phyloP scores from a whole-genome alignment of 1,140 invertebrate genomes.

The Belonocnema kinseyi region DNA sequence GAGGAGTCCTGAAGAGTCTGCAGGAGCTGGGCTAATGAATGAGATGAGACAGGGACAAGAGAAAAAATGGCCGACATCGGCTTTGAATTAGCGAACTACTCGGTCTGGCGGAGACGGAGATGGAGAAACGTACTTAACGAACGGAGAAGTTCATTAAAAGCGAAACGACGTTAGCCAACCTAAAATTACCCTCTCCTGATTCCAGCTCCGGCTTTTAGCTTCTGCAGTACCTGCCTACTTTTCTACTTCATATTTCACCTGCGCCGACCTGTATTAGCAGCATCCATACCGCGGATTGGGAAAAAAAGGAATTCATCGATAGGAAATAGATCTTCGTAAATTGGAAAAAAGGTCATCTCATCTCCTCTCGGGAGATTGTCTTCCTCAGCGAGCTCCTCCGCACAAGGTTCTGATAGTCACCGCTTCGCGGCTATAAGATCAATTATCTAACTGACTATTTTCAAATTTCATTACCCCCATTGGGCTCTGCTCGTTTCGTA shows the following conservation, averaged over 20 bases:
- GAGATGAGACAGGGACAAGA: constrained; percentile 22
- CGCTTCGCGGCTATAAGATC: constrained; percentile 65
- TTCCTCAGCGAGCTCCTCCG: constrained; percentile 55
- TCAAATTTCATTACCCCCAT: constrained; percentile 74
- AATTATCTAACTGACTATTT: constrained; percentile 71
- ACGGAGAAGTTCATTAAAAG: constrained; percentile 76
- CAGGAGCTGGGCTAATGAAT: neutral
- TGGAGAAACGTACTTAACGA: constrained; percentile 74
- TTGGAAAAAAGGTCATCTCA: constrained; percentile 65
- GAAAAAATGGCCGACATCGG: constrained; percentile 27
- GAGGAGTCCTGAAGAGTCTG: neutral
- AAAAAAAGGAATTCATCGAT: constrained; percentile 65
- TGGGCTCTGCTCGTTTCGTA: constrained; percentile 25
- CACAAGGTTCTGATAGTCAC: constrained; percentile 64
- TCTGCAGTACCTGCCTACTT: constrained; percentile 48
- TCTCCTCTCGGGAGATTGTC: constrained; percentile 76
- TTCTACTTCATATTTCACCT: constrained; percentile 47
- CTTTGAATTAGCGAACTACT: constrained; percentile 27
- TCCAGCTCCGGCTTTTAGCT: constrained; percentile 49
- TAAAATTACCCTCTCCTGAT: constrained; percentile 72
- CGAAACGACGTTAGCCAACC: constrained; percentile 75
- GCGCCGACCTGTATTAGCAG: constrained; percentile 44
- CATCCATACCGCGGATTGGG: constrained; percentile 36
- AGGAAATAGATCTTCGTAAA: constrained; percentile 75
- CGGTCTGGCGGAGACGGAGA: constrained; percentile 58